A percentile compares a stretch with the other conserved stretches of the same genome.
Evolutionary conservation across 2,797 vertebrate species (phyloP).

Genomic region (Protosalanx chinensis): DNA sequence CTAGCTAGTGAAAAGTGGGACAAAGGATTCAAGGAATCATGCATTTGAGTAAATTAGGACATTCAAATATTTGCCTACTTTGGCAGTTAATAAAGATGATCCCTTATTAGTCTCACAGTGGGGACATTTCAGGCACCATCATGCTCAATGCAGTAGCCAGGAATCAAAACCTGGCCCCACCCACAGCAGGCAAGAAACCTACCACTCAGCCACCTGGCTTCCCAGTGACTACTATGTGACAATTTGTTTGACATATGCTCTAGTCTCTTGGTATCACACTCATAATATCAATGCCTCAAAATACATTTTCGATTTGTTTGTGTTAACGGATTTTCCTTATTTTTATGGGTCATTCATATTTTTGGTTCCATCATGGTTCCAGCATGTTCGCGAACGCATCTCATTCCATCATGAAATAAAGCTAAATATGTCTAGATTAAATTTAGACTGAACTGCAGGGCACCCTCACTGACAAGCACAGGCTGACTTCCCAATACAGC

Average conservation of each 20-base stretch:
- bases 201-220: too few relatives aligned
- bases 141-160: too few relatives aligned
- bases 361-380: too few relatives aligned
- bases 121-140: too few relatives aligned
- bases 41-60: not conserved
- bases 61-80: not conserved
- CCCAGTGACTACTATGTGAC: not conserved
- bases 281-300: too few relatives aligned
- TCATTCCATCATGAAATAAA: not conserved
- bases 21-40: not conserved
- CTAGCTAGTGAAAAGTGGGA: not conserved
- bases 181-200: too few relatives aligned
- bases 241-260: not conserved
- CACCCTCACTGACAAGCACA: conserved; percentile 12
- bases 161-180: too few relatives aligned
- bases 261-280: too few relatives aligned
- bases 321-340: too few relatives aligned
- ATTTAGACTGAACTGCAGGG: not conserved
- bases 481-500: conserved; percentile 18
- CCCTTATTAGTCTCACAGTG: too few relatives aligned
- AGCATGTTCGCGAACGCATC: not conserved
- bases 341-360: too few relatives aligned
- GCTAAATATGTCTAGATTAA: not conserved
- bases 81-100: not conserved
- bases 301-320: too few relatives aligned